A percentile compares a stretch with the other conserved stretches of the same genome.
phyloP scores from a whole-genome alignment of 2,888 invertebrate genomes.

The Sussaba pulchella region DNA sequence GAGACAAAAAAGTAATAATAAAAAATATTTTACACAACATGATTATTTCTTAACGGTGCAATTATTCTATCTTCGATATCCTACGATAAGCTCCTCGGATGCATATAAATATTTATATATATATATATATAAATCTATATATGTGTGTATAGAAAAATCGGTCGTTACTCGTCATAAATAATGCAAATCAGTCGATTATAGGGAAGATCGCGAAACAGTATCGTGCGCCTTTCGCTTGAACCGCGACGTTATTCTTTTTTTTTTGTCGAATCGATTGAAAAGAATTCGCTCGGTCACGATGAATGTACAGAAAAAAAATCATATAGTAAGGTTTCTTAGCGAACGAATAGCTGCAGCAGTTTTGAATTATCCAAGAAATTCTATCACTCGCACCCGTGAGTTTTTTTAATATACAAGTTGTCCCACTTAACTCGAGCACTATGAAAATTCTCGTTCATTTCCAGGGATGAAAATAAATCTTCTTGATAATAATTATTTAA shows the following conservation, averaged over 20 bases:
- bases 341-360: constrained; percentile 57
- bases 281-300: constrained; percentile 41
- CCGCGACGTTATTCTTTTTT: not conserved
- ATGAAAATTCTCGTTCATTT: no score
- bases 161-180: constrained; percentile 56
- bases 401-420: no score
- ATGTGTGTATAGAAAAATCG: no score
- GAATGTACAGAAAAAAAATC: constrained; percentile 49
- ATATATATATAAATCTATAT: not conserved
- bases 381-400: constrained; percentile 55
- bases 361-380: constrained; percentile 51
- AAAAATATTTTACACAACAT: constrained; percentile 66
- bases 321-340: constrained; percentile 48
- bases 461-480: no score
- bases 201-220: constrained; percentile 22
- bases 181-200: constrained; percentile 42
- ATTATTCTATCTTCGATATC: constrained; percentile 40
- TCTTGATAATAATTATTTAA: no score
- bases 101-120: constrained; percentile 25
- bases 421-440: no score
- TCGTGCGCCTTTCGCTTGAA: constrained; percentile 30
- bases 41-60: constrained; percentile 60
- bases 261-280: constrained; percentile 14
- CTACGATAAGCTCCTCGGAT: constrained; percentile 60
- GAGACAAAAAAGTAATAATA: constrained; percentile 39